A percentile compares a stretch with the other conserved stretches of the same genome.
These are phyloP conservation scores for Hermaeophaga mercurialis DNA, from an alignment of 2,888 invertebrate genomes.

Conservation along the genomic window DNA sequence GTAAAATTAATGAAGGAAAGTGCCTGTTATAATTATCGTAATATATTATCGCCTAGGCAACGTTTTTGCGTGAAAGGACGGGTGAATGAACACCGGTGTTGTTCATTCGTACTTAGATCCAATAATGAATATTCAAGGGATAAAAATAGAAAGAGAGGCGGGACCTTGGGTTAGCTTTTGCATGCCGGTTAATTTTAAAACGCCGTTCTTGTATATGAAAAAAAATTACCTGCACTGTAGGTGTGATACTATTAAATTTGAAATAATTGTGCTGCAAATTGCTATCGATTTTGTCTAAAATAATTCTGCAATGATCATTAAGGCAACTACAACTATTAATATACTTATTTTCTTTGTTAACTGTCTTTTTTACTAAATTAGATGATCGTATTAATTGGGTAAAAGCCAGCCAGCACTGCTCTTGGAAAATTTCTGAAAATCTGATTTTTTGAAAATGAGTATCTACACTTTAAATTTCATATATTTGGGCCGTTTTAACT, in stretches of 20 bases:
- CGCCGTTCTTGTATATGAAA: not conserved
- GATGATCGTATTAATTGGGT: too few relatives aligned
- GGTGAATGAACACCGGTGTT: conserved; percentile 16
- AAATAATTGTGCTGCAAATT: not conserved
- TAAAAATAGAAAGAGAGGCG: conserved; percentile 7
- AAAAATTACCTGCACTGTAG: not conserved
- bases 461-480: too few relatives aligned
- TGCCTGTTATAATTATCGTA: conserved; percentile 18
- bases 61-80: conserved; percentile 12
- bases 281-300: not conserved
- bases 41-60: too few relatives aligned
- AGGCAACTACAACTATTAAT: too few relatives aligned
- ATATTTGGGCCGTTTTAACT: too few relatives aligned
- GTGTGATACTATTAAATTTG: not conserved
- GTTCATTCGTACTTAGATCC: conserved; percentile 1
- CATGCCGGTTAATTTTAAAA: conserved; percentile 5
- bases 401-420: too few relatives aligned
- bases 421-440: too few relatives aligned
- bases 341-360: too few relatives aligned
- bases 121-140: conserved; percentile 15
- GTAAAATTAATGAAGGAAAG: too few relatives aligned
- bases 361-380: too few relatives aligned
- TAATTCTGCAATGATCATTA: too few relatives aligned
- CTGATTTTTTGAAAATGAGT: too few relatives aligned
- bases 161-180: conserved; percentile 6